Conservation (phyloP, 2,113 vertebrate species). For the Atractosteus spatula region DNA sequence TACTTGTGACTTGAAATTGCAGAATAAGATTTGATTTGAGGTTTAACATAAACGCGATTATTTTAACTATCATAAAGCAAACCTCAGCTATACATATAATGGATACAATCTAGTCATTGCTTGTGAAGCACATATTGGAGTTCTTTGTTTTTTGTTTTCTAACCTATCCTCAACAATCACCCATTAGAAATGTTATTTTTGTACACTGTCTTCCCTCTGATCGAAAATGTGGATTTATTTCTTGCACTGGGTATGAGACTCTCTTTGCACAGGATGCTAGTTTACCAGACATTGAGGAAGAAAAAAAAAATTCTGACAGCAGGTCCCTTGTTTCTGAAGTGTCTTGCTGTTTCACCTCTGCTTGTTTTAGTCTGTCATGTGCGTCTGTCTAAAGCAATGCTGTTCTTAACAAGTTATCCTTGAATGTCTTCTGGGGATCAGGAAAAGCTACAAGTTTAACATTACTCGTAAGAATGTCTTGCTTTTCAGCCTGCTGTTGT, state of each 20-base stretch:
- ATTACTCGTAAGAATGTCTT: neutral
- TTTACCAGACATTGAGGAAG: neutral
- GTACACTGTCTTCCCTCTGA: no score
- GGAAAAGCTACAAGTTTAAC: neutral
- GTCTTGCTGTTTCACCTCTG: constrained; percentile 1
- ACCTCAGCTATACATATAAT: no score
- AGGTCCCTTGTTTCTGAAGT: neutral
- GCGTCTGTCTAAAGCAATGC: constrained; percentile 5
- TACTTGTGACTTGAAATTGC: no score
- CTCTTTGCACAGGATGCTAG: neutral
- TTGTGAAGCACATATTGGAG: no score
- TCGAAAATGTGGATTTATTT: no score
- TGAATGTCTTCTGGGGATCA: neutral
- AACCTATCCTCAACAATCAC: no score
- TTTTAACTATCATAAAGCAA: no score
- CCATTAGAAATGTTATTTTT: no score
- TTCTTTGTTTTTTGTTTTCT: no score
- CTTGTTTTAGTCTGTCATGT: neutral
- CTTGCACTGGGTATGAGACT: neutral
- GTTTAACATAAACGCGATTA: no score
- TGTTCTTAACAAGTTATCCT: constrained; percentile 1
- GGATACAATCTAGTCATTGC: no score
- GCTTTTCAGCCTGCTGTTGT: neutral
- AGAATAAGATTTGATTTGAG: no score
- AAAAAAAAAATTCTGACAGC: neutral